Percentiles rank a stretch among this genome's conserved stretches.
Evolutionary conservation across 2,888 invertebrate species (phyloP).

Genomic region (Nasonovia ribisnigri): DNA sequence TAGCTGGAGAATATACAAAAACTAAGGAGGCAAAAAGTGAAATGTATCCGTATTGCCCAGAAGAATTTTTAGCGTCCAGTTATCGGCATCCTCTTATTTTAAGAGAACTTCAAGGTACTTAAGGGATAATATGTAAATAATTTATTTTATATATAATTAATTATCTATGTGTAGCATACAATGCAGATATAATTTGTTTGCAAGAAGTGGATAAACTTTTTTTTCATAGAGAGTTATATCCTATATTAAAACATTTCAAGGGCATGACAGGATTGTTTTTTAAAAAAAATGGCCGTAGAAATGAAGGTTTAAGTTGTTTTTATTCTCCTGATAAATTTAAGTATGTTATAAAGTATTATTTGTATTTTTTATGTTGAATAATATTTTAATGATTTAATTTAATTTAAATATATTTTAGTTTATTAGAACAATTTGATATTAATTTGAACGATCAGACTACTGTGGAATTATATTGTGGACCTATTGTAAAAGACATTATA

Average conservation of each 20-base stretch:
- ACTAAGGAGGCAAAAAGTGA: constrained; percentile 81
- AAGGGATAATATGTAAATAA: not conserved
- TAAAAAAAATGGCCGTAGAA: constrained; percentile 80
- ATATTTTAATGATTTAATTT: not conserved
- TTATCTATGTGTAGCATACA: constrained; percentile 77
- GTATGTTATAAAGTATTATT: constrained; percentile 15
- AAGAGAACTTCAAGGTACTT: constrained; percentile 83
- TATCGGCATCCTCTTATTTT: constrained; percentile 88
- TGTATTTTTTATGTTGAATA: not conserved
- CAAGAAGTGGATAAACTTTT: constrained; percentile 92
- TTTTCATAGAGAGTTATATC: constrained; percentile 78
- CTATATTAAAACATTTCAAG: constrained; percentile 70
- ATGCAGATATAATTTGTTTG: constrained; percentile 89
- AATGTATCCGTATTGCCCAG: constrained; percentile 87
- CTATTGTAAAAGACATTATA: constrained; percentile 15
- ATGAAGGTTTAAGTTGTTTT: constrained; percentile 87
- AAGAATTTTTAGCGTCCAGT: constrained; percentile 83
- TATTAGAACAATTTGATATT: constrained; percentile 35
- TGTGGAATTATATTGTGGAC: not conserved
- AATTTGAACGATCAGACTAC: not conserved
- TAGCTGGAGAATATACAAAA: constrained; percentile 93
- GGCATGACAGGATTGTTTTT: constrained; percentile 77
- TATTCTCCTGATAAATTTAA: constrained; percentile 70
- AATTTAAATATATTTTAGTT: constrained; percentile 15
- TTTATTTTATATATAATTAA: constrained; percentile 36